These are phyloP conservation scores for Drosophila longiperda DNA, from an alignment of 2,888 invertebrate genomes.

Conservation along the genomic window DNA sequence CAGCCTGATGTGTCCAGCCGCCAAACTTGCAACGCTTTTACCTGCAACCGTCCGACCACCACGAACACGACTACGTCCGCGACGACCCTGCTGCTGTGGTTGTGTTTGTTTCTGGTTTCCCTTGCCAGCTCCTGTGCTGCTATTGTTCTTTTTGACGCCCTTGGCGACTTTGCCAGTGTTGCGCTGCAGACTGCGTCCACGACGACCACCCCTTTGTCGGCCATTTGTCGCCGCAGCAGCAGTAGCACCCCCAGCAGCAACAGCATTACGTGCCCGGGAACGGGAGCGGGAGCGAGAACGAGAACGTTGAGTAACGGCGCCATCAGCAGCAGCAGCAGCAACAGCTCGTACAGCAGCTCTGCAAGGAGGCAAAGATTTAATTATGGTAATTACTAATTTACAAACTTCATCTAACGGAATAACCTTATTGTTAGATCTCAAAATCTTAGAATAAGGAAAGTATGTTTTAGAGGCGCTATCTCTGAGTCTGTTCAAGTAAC, in stretches of 20 bases:
- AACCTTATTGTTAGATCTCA: not conserved
- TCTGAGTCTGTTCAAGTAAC: not conserved
- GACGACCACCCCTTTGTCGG: conserved; percentile 51
- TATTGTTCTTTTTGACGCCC: conserved; percentile 60
- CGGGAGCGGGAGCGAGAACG: conserved; percentile 74
- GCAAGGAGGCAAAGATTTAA: conserved; percentile 6
- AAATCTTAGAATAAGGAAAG: not conserved
- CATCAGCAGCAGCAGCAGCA: conserved; percentile 56
- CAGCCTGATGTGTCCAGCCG: conserved; percentile 40
- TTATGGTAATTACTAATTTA: not conserved
- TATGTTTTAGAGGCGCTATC: not conserved
- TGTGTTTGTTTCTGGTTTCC: conserved; percentile 7
- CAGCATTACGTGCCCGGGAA: conserved; percentile 55
- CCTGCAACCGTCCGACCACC: conserved; percentile 74
- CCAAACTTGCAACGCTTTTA: conserved; percentile 75
- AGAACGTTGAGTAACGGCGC: conserved; percentile 64
- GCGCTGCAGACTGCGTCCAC: conserved; percentile 79
- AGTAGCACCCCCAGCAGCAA: conserved; percentile 36
- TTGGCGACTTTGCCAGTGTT: conserved; percentile 53
- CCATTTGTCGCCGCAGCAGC: conserved; percentile 37
- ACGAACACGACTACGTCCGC: conserved; percentile 83
- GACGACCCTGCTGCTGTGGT: conserved; percentile 70
- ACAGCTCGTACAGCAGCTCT: conserved; percentile 68
- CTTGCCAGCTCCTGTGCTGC: conserved; percentile 41
- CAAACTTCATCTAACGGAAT: not conserved